phyloP scores from a whole-genome alignment of 2,797 vertebrate genomes.

The Syndactyla subalaris region DNA sequence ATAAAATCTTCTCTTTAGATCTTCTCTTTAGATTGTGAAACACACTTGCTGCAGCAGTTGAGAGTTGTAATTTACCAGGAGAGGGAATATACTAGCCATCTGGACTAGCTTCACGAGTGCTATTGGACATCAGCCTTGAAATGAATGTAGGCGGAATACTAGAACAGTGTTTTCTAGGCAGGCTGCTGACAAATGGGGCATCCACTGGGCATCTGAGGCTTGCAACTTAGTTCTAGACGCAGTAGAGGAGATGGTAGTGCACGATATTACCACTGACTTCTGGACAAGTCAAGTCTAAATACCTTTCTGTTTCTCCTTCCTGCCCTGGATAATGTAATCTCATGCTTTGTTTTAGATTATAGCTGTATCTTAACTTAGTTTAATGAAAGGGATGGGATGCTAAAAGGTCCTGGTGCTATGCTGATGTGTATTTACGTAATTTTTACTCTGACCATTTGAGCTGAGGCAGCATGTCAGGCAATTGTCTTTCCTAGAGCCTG shows the following conservation, averaged over 20 bases:
- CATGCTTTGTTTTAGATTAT: background rate
- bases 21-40: background rate
- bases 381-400: background rate
- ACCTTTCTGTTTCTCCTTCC: background rate
- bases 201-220: background rate
- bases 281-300: background rate
- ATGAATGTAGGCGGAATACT: background rate
- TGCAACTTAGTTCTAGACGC: background rate
- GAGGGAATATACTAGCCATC: background rate
- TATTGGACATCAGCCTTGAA: background rate
- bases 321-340: background rate
- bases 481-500: background rate
- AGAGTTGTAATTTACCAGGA: background rate
- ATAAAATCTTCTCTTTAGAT: background rate
- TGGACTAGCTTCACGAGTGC: background rate
- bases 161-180: background rate
- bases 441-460: background rate
- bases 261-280: background rate
- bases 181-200: background rate
- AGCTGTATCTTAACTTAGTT: background rate
- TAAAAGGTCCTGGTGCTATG: background rate
- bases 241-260: background rate
- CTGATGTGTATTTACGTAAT: background rate
- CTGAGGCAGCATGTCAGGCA: background rate
- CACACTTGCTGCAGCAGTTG: background rate